Percentiles rank a stretch among this genome's conserved stretches.
Conservation (phyloP, 2,888 invertebrate species). For the Tetropium fuscum region DNA sequence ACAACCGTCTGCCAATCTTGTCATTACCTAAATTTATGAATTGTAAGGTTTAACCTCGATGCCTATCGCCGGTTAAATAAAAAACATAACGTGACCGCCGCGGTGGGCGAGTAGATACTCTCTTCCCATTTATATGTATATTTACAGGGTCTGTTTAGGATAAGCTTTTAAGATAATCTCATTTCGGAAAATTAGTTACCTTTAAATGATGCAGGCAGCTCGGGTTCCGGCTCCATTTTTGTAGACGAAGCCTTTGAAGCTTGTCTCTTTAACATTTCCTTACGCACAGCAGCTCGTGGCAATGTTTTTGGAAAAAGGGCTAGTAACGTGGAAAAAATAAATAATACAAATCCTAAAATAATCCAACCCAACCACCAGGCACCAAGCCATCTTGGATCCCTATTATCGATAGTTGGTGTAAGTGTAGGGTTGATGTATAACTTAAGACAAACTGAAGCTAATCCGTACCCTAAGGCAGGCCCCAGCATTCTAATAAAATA, state of each 20-base stretch:
- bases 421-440: constrained; percentile 75
- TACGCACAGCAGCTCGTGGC: constrained; percentile 74
- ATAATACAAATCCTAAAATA: constrained; percentile 71
- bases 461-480: constrained; percentile 75
- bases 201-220: constrained; percentile 65
- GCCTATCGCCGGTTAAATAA: too few relatives aligned
- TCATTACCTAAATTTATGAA: too few relatives aligned
- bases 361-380: constrained; percentile 89
- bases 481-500: constrained; percentile 78
- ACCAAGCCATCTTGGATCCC: constrained; percentile 83
- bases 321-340: constrained; percentile 72
- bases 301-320: constrained; percentile 78
- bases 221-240: constrained; percentile 50
- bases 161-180: background rate
- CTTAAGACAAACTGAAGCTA: constrained; percentile 75
- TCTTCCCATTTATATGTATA: too few relatives aligned
- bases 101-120: too few relatives aligned
- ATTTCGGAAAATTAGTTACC: constrained; percentile 34
- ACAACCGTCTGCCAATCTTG: too few relatives aligned
- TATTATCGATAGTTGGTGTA: constrained; percentile 73
- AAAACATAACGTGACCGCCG: too few relatives aligned
- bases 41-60: too few relatives aligned
- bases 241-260: constrained; percentile 43
- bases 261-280: constrained; percentile 58
- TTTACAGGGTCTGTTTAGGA: too few relatives aligned